Conservation (phyloP, 2,113 vertebrate species). For the Syngnathus floridae region DNA sequence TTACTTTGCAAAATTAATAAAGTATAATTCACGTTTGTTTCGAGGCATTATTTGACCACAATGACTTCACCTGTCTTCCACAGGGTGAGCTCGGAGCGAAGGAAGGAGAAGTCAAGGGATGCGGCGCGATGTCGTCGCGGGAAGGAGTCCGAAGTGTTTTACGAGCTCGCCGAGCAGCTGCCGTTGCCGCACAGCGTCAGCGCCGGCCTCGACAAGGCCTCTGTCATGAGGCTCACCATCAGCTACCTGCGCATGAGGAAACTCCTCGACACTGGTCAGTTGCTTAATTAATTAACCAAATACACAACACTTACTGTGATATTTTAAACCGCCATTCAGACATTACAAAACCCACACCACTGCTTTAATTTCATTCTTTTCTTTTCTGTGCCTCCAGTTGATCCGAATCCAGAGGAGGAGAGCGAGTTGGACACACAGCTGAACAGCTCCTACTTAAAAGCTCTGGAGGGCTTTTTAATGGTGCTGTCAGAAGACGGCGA, state of each 20-base stretch:
- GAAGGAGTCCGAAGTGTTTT: slow-evolving; percentile 96
- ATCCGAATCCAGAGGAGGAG: slow-evolving; percentile 67
- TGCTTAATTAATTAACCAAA: background rate
- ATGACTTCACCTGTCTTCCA: slow-evolving; percentile 36
- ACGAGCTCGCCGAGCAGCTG: slow-evolving; percentile 88
- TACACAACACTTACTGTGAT: background rate
- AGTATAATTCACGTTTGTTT: slow-evolving; percentile 26
- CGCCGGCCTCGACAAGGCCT: slow-evolving; percentile 94
- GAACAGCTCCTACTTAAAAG: slow-evolving; percentile 90
- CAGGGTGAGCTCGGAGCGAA: slow-evolving; percentile 90
- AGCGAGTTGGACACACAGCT: slow-evolving; percentile 85
- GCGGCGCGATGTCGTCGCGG: slow-evolving; percentile 87
- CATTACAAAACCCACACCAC: background rate
- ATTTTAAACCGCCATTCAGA: background rate
- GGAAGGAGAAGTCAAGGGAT: slow-evolving; percentile 95
- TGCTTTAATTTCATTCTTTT: background rate
- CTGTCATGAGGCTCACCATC: slow-evolving; percentile 94
- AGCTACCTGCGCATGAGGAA: slow-evolving; percentile 93
- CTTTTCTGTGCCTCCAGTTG: slow-evolving; percentile 43
- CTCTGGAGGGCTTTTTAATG: slow-evolving; percentile 96
- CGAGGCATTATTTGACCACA: background rate
- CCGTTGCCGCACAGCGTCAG: slow-evolving; percentile 87
- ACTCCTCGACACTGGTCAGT: slow-evolving; percentile 80
- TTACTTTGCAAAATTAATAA: slow-evolving; percentile 26
- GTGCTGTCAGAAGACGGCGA: slow-evolving; percentile 96